Percentiles rank a stretch among this genome's conserved stretches.
These are phyloP conservation scores for Silurus meridionalis DNA, from an alignment of 2,113 vertebrate genomes.

Conservation along the genomic window DNA sequence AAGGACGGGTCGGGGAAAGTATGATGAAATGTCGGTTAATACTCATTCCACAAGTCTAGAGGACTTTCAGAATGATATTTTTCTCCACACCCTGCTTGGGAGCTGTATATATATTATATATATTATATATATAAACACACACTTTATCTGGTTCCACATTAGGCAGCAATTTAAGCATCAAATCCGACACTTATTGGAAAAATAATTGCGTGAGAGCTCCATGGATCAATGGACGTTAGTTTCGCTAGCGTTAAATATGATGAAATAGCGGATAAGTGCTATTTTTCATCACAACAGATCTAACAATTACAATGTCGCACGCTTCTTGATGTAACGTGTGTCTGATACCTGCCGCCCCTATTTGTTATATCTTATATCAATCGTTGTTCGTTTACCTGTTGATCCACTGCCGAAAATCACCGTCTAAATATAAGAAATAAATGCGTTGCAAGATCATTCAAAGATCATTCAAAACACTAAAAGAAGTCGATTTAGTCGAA, in stretches of 20 bases:
- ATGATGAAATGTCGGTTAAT: background rate
- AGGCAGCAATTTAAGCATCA: slow-evolving; percentile 46
- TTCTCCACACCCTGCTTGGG: background rate
- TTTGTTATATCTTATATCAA: no score
- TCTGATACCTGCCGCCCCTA: no score
- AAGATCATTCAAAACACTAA: no score
- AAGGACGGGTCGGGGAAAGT: background rate
- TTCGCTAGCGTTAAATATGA: background rate
- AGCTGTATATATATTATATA: slow-evolving; percentile 33
- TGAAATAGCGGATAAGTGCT: background rate
- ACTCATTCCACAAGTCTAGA: background rate
- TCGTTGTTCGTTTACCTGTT: no score
- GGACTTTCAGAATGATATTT: background rate
- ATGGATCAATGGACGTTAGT: background rate
- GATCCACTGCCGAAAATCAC: no score
- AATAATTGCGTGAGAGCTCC: slow-evolving; percentile 21
- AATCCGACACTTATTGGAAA: slow-evolving; percentile 29
- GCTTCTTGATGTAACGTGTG: no score
- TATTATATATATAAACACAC: slow-evolving; percentile 9
- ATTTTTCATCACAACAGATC: background rate
- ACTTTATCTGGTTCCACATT: background rate
- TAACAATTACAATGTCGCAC: background rate
- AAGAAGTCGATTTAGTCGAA: no score
- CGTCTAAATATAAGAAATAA: no score
- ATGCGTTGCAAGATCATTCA: no score